Conservation (phyloP, 2,888 invertebrate species). For the Pasiphila rectangulata region DNA sequence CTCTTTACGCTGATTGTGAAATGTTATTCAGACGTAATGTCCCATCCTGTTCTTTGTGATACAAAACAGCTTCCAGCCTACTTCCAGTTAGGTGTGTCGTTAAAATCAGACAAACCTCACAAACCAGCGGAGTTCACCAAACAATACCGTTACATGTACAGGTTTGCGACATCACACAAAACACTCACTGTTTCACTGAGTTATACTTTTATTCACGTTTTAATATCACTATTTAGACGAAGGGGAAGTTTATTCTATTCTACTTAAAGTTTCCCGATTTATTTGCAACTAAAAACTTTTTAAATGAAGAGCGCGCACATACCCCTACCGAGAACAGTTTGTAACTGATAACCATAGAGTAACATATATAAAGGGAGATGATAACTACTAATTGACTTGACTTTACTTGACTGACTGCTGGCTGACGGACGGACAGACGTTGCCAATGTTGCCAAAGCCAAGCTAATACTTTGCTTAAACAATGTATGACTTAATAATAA, state of each 20-base stretch:
- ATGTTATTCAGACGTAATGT: conserved; percentile 52
- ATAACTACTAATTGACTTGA: too few relatives aligned
- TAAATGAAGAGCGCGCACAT: background rate
- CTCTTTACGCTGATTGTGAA: conserved; percentile 11
- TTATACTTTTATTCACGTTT: background rate
- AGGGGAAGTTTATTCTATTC: background rate
- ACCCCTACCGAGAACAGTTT: conserved; percentile 53
- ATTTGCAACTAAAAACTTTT: conserved; percentile 18
- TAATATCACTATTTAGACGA: background rate
- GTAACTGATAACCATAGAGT: conserved; percentile 44
- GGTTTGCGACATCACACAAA: conserved; percentile 36
- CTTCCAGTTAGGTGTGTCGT: conserved; percentile 65
- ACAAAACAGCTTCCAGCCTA: conserved; percentile 54
- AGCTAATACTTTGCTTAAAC: too few relatives aligned
- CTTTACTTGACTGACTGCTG: too few relatives aligned
- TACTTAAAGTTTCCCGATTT: conserved; percentile 12
- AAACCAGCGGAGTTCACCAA: conserved; percentile 52
- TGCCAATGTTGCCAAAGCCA: background rate
- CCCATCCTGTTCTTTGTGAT: conserved; percentile 54
- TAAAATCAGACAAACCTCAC: conserved; percentile 57
- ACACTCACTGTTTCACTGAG: conserved; percentile 35
- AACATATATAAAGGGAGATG: too few relatives aligned
- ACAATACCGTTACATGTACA: conserved; percentile 37
- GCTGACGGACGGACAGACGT: too few relatives aligned
- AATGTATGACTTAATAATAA: too few relatives aligned